Evolutionary conservation across 2,113 vertebrate genomes (phyloP).

Genomic region (Hoplias malabaricus): DNA sequence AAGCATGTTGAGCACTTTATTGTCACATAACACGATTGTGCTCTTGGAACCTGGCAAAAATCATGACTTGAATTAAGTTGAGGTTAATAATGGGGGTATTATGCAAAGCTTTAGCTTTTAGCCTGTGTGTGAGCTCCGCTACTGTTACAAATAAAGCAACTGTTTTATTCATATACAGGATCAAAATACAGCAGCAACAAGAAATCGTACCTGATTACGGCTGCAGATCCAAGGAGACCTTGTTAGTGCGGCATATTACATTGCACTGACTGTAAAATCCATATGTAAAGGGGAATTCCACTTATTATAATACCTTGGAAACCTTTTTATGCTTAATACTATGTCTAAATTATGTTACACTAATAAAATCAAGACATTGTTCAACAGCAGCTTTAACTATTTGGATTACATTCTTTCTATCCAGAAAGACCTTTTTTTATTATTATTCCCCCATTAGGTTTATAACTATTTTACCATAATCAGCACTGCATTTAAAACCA

Average conservation of each 20-base stretch:
- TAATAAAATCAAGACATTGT: too few species aligned
- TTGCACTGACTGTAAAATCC: constrained; percentile 4
- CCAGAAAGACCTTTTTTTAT: too few species aligned
- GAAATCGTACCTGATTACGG: constrained; percentile 12
- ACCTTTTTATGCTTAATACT: constrained; percentile 28
- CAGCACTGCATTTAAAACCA: too few species aligned
- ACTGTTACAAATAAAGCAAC: constrained; percentile 19
- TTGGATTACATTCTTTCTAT: too few species aligned
- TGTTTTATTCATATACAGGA: constrained; percentile 2
- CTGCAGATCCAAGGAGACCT: constrained; percentile 28
- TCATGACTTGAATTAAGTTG: constrained; percentile 29
- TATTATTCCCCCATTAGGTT: too few species aligned
- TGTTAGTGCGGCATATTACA: constrained; percentile 1
- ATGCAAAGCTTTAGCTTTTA: background rate
- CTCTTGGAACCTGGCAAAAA: constrained; percentile 9
- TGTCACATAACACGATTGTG: constrained; percentile 45
- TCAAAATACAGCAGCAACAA: background rate
- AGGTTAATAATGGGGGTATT: constrained; percentile 16
- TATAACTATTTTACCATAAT: too few species aligned
- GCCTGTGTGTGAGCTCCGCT: constrained; percentile 6
- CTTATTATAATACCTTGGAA: too few species aligned
- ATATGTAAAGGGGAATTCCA: too few species aligned
- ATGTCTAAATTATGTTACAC: constrained; percentile 25
- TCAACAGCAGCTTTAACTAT: too few species aligned
- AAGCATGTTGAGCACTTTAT: constrained; percentile 54